Percentiles rank a stretch among this genome's conserved stretches.
Evolutionary conservation across 2,113 vertebrate species (phyloP).

Genomic region (Hemiscyllium ocellatum): DNA sequence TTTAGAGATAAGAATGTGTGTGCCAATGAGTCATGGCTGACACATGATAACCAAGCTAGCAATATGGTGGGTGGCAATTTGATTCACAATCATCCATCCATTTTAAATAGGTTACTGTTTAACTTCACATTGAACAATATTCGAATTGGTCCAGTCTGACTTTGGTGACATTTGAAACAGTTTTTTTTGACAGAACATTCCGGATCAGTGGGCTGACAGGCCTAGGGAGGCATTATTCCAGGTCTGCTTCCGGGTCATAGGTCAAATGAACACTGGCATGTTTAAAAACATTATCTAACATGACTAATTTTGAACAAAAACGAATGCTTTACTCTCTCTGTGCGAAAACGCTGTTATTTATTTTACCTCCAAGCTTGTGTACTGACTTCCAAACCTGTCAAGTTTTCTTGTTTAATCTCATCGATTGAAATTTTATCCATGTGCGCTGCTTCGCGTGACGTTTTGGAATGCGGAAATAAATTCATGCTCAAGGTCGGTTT

Average conservation of each 20-base stretch:
- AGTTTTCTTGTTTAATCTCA: neutral
- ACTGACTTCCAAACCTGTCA: neutral
- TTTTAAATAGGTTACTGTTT: neutral
- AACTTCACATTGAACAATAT: too few species aligned
- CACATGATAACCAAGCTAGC: neutral
- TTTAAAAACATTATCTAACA: neutral
- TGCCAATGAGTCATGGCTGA: neutral
- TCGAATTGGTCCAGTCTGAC: neutral
- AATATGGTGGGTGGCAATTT: neutral
- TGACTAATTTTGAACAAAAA: neutral
- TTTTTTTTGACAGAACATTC: neutral
- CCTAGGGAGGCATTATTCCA: neutral
- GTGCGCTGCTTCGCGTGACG: neutral
- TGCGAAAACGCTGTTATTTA: neutral
- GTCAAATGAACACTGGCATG: neutral
- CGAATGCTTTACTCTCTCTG: neutral
- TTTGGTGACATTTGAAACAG: neutral
- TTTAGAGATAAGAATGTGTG: too few species aligned
- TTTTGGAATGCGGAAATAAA: neutral
- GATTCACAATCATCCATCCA: neutral
- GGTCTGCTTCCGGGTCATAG: neutral
- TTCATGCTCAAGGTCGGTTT: neutral
- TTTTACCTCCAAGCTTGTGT: neutral
- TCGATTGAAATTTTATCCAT: neutral
- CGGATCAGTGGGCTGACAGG: neutral